Base-by-base conservation (phyloP, 1,140 invertebrate genomes). In the Sycobia sp. region DNA sequence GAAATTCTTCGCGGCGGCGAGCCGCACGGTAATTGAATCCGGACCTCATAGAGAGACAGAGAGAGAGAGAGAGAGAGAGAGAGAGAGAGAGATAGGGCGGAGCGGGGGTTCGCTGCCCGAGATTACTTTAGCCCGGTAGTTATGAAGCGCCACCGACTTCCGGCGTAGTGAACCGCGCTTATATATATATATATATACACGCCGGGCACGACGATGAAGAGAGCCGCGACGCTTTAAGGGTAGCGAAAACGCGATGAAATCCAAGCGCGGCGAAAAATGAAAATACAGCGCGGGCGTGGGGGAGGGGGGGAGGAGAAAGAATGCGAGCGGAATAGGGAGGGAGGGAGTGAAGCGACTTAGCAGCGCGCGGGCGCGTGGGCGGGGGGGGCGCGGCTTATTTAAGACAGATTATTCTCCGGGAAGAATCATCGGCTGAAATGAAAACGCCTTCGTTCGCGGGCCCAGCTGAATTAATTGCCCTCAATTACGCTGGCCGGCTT, bases 321-420 rank as follows among this genome's bases (percentile, higher is more conserved):
- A 38, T 53, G 9, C 7, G 2, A 16, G 47, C 13, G 25, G 23
- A 38, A 25, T 36, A 47, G 18, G 3, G 7, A 16, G 10, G 22
- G 39, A 25, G 25, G 29, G 34, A 5, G 51, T 39, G 34, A 49
- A 47, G 67, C 66, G 65, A 67, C 69, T 69, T 69, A 73, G 66
- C 73, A 70, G 9, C n/a, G n/a, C n/a, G n/a, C n/a, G n/a, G n/a
- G n/a, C n/a, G n/a, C n/a, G n/a, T n/a, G n/a, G n/a, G n/a, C n/a
- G n/a, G n/a, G n/a, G n/a, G n/a, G n/a, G n/a, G n/a, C n/a, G 29
- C 71, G 72, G 76, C 71, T 80, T 80, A 78, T 80, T 80, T 78
- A 77, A 77, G 74, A 79, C 74, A 75, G 76, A 80, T 80, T 80
- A 80, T 80, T 78, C 75, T 75, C 69, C 67, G 59, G 70, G 59